These are phyloP conservation scores for Morone chrysops DNA, from an alignment of 2,113 vertebrate genomes.

Conservation along the genomic window DNA sequence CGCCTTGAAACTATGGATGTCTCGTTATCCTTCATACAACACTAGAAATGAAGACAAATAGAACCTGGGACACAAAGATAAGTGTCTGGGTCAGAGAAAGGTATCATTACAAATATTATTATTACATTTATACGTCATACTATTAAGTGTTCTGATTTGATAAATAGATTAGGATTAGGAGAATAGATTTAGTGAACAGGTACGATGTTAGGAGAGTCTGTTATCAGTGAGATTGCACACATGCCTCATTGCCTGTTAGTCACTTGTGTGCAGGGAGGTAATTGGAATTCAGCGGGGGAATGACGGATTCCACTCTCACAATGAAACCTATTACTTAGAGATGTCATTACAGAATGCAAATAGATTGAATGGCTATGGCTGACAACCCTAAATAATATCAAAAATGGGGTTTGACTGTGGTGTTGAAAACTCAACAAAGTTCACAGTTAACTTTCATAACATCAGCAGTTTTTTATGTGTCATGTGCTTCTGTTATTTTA, in stretches of 20 bases:
- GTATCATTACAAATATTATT: too few species aligned
- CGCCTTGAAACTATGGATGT: too few species aligned
- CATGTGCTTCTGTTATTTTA: constrained; percentile 20
- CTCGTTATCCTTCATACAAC: too few species aligned
- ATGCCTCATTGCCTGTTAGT: not conserved
- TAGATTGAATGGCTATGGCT: not conserved
- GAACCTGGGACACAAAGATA: too few species aligned
- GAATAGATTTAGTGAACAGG: too few species aligned
- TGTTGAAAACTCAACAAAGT: constrained; percentile 1
- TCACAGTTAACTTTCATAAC: not conserved
- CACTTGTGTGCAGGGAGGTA: not conserved
- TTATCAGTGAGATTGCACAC: not conserved
- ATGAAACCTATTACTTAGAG: not conserved
- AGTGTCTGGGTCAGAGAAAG: too few species aligned
- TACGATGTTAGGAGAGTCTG: not conserved
- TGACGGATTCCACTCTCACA: not conserved
- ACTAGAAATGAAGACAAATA: too few species aligned
- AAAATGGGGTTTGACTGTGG: not conserved
- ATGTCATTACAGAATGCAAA: not conserved
- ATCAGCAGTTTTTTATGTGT: constrained; percentile 2
- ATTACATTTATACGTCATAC: too few species aligned
- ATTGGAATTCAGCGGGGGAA: not conserved
- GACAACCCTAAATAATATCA: not conserved
- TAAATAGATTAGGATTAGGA: too few species aligned
- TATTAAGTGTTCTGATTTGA: too few species aligned